These are phyloP conservation scores for Coreoperca whiteheadi DNA, from an alignment of 2,113 vertebrate genomes.

Conservation along the genomic window DNA sequence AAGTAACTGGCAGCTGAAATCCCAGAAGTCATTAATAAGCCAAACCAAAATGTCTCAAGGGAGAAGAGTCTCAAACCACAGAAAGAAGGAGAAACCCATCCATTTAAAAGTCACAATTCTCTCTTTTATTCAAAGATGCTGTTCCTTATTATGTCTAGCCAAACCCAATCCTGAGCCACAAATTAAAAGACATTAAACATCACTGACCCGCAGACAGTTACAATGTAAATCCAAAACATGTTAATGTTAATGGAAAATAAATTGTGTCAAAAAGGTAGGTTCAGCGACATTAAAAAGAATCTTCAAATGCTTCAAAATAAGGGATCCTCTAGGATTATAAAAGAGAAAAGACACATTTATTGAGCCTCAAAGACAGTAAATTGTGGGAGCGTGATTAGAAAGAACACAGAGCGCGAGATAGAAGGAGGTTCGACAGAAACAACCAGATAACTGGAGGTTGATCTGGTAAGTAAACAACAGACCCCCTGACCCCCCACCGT, in stretches of 20 bases:
- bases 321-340: neutral
- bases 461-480: constrained; percentile 72
- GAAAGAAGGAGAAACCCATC: constrained; percentile 33
- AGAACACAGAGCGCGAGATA: neutral
- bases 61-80: constrained; percentile 47
- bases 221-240: constrained; percentile 9
- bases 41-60: constrained; percentile 39
- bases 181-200: constrained; percentile 15
- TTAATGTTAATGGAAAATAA: neutral
- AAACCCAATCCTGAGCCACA: constrained; percentile 36
- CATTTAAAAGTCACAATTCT: constrained; percentile 24
- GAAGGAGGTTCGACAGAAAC: constrained; percentile 18
- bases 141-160: constrained; percentile 13
- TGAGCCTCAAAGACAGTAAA: neutral
- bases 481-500: constrained; percentile 51
- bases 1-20: constrained; percentile 31
- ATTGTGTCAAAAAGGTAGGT: neutral
- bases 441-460: constrained; percentile 48
- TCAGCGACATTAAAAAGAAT: neutral
- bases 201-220: neutral
- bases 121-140: constrained; percentile 25
- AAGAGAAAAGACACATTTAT: neutral
- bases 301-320: neutral
- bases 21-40: constrained; percentile 49
- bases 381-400: constrained; percentile 7